phyloP scores from a whole-genome alignment of 1,140 invertebrate species.

The Xylocopa sonorina region DNA sequence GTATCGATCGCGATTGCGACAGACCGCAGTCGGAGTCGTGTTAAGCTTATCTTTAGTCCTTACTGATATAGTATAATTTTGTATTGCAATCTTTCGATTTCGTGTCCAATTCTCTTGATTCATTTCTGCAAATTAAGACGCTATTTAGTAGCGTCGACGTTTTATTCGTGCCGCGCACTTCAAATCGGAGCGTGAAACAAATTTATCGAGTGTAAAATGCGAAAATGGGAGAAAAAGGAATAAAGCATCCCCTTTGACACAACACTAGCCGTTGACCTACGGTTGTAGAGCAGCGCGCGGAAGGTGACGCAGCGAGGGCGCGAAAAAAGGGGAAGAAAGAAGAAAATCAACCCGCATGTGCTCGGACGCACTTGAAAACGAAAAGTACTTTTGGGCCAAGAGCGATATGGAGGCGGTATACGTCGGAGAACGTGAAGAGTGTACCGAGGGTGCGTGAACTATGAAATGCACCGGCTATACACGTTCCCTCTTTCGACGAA shows the following conservation, averaged over 20 bases:
- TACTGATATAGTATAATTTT: no score
- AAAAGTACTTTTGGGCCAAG: slow-evolving; percentile 74
- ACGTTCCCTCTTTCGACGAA: slow-evolving; percentile 62
- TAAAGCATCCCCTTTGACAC: not conserved
- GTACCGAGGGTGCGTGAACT: slow-evolving; percentile 60
- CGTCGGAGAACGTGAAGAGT: slow-evolving; percentile 51
- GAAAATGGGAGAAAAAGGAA: not conserved
- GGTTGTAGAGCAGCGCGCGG: not conserved
- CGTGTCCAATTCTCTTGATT: no score
- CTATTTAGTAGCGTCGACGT: no score
- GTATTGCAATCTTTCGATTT: no score
- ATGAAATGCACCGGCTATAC: slow-evolving; percentile 58
- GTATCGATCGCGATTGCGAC: no score
- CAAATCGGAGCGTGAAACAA: no score
- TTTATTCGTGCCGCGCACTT: no score
- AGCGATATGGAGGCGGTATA: slow-evolving; percentile 49
- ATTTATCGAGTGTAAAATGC: not conserved
- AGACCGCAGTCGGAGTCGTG: no score
- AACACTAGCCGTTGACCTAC: slow-evolving; percentile 22
- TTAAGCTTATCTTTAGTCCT: no score
- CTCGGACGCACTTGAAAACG: slow-evolving; percentile 68
- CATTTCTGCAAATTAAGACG: no score
- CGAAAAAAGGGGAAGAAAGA: slow-evolving; percentile 43
- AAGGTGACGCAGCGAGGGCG: slow-evolving; percentile 44
- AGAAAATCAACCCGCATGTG: slow-evolving; percentile 72